phyloP scores from a whole-genome alignment of 2,888 invertebrate genomes.

The Hartigia nigra region DNA sequence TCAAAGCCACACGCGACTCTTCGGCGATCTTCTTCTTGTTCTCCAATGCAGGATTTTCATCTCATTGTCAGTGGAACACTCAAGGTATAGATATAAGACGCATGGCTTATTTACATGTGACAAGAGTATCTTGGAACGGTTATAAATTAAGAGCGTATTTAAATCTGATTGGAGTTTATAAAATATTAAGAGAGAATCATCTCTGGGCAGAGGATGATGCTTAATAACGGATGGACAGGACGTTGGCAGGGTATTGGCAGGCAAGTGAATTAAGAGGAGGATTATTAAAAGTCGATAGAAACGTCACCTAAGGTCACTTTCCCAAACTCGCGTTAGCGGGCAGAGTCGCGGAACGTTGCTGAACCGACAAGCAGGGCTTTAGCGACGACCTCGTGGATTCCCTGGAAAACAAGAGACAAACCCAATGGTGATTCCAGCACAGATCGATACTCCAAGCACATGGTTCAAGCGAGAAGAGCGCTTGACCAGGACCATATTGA shows the following conservation, averaged over 20 bases:
- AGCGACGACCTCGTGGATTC: conserved; percentile 83
- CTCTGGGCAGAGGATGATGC: too few species aligned
- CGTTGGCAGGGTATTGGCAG: neutral
- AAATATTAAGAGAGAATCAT: too few species aligned
- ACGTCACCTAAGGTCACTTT: conserved; percentile 55
- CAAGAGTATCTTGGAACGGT: neutral
- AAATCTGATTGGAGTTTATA: too few species aligned
- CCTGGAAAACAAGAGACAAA: conserved; percentile 66
- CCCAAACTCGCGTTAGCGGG: conserved; percentile 84
- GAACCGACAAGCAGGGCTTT: conserved; percentile 78
- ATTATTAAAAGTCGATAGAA: neutral
- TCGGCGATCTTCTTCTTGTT: too few species aligned
- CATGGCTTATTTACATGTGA: conserved; percentile 18
- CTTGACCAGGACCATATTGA: too few species aligned
- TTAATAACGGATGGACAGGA: conserved; percentile 5
- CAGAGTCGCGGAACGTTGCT: conserved; percentile 88
- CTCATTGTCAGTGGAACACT: too few species aligned
- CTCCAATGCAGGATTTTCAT: too few species aligned
- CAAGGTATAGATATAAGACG: conserved; percentile 7
- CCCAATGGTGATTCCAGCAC: conserved; percentile 1
- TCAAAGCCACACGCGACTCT: neutral
- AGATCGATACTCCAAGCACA: too few species aligned
- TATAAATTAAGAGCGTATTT: too few species aligned
- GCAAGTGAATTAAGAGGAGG: neutral
- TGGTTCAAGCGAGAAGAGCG: too few species aligned